Base-by-base conservation (phyloP, 2,113 vertebrate genomes). In the Lanius collurio region DNA sequence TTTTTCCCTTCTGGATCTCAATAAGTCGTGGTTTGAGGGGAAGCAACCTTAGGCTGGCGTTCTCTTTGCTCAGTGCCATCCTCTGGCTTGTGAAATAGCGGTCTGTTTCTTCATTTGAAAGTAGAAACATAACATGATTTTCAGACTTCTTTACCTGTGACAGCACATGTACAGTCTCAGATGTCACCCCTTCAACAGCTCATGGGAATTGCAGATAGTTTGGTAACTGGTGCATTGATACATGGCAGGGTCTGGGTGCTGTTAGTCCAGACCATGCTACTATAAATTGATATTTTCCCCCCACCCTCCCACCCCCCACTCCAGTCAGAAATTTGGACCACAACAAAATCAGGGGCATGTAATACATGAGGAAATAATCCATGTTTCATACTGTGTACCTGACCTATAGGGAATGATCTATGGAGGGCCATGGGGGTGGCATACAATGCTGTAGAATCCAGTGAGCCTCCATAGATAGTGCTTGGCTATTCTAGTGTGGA, bases 21-120 rank as follows among this genome's bases (percentile, higher is more conserved):
- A 96, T 89, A 8, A 98, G 78, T 37, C 98, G 98, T 16, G 99
- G 99, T 79, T 98, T 97, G 60, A 83, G 97, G 26, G 98, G 99
- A 64, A 99, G 98, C 65, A 98, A 52, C 46, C 96, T 97, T 33
- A 98, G 59, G 21, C 84, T 99, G 65, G 99, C 98, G 0, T 87
- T 95, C n/a, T 98, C 97, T 30, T 97, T 97, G 73, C 85, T 97
- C 57, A 99, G 69, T 33, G 87, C 95, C 42, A 97, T 95, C 33
- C 83, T 92, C 92, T 97, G 98, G 87, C 95, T 98, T 64, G 68
- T 84, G 81, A 98, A 99, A 95, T 97, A 92, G 46, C 22, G 93
- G 80, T 99, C 97, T 1, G 98, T 98, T 59, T 99, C 98, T 81
- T 98, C 97, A 41, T 99, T 98, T 50, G 97, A 97, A 89, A 99